Evolutionary conservation across 2,888 invertebrate species (phyloP), one percentile per base, ranked within the genome.

Genomic region (Penaeus monodon): DNA sequence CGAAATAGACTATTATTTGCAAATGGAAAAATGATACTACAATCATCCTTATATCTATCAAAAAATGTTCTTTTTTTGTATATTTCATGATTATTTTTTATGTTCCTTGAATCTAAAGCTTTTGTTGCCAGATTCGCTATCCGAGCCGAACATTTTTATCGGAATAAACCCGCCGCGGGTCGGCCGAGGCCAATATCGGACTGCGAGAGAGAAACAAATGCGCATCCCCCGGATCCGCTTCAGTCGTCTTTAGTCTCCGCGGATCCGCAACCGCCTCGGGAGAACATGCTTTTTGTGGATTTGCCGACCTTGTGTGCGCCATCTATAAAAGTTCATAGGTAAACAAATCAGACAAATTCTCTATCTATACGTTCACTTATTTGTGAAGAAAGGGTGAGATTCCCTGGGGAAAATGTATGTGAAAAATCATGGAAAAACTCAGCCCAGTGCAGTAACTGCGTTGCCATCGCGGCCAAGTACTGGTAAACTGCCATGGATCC

Each of bases 311-410:
- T 83, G 86, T 87, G 83, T 87, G 83, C 86, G 86, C 86, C 86
- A 87, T 83, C 86, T 87, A 87, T 87, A 83, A 83, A 73, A 83
- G 82, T 87, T 83, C 83, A 65, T 80, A 87, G 86, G 86, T 87
- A 87, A 87, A 87, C 86, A 87, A 87, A 87, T 79, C 79, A 74
- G 73, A 78, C 64, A 79, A 83, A 78, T 87, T 79, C 64, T 65
- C 83, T 83, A 79, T 83, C 86, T 83, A 83, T 87, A 86, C 73
- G 86, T 27, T 79, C 68, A 79, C 83, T 83, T 82, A 82, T 83
- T 82, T 83, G 86, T 83, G 86, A 83, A 79, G 86, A 49, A 78
- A 79, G 73, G 78, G 27, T 57, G 82, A 85, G 85, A 76, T 68
- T 77, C 76, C n/a, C n/a, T 83, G 76, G 86, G 76, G 65, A 79